A percentile compares a stretch with the other conserved stretches of the same genome.
Evolutionary conservation across 2,113 vertebrate species (phyloP).

Genomic region (Pavo muticus): DNA sequence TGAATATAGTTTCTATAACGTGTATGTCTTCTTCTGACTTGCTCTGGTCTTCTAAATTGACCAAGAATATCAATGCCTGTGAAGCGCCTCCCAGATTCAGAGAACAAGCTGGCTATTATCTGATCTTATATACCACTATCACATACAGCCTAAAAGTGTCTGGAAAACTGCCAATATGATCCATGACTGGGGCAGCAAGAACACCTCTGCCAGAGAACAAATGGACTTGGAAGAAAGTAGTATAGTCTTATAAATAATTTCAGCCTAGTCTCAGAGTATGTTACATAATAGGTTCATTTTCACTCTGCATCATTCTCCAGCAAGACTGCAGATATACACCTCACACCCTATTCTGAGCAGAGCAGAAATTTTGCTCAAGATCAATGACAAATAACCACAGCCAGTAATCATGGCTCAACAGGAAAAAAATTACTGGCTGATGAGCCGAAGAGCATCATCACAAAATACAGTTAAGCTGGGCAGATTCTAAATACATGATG

Average conservation of each 20-base stretch:
- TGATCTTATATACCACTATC: neutral
- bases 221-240: neutral
- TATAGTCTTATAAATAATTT: constrained; percentile 40
- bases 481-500: neutral
- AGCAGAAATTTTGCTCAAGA: constrained; percentile 23
- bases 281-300: constrained; percentile 30
- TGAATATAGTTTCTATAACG: neutral
- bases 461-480: constrained; percentile 11
- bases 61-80: neutral
- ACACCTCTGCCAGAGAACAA: constrained; percentile 8
- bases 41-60: neutral
- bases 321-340: constrained; percentile 15
- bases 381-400: neutral
- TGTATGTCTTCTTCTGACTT: neutral
- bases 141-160: neutral
- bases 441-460: neutral
- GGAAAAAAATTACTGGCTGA: neutral
- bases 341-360: neutral
- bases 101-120: neutral
- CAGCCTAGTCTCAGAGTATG: neutral
- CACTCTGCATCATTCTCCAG: constrained; percentile 11
- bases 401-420: neutral
- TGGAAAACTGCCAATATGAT: neutral
- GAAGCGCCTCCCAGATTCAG: neutral
- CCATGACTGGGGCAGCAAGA: neutral